phyloP scores from a whole-genome alignment of 2,113 vertebrate genomes.

The Apodemus speciosus region DNA sequence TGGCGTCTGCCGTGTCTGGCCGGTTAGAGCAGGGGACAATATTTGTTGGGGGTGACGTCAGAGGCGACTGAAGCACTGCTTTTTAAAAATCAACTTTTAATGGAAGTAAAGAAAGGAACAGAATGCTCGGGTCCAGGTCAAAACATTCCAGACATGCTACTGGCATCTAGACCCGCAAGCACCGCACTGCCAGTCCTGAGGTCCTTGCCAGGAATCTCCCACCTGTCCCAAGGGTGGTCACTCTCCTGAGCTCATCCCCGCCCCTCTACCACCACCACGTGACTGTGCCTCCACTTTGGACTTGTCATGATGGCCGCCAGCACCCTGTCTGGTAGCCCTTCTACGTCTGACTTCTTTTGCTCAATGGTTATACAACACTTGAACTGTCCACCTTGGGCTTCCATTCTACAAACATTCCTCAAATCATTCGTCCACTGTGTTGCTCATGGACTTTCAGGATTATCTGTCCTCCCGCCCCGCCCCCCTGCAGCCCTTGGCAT shows the following conservation, averaged over 20 bases:
- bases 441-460: background rate
- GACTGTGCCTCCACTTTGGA: background rate
- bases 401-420: background rate
- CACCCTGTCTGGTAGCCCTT: background rate
- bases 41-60: background rate
- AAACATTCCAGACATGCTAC: accelerated
- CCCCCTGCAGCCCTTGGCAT: background rate
- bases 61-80: background rate
- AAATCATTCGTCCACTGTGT: background rate
- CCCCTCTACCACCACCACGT: too few relatives aligned
- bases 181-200: accelerated
- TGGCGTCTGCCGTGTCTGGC: background rate
- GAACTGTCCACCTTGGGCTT: background rate
- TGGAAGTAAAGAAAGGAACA: background rate
- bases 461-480: too few relatives aligned
- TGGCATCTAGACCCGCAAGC: too few relatives aligned
- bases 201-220: background rate
- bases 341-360: background rate
- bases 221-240: background rate
- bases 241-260: background rate
- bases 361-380: background rate
- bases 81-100: background rate
- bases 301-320: background rate
- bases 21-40: background rate
- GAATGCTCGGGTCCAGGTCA: background rate